Evolutionary conservation across 2,113 vertebrate species (phyloP), one percentile per base, ranked within the genome.

Genomic region (Dasyprocta punctata): DNA sequence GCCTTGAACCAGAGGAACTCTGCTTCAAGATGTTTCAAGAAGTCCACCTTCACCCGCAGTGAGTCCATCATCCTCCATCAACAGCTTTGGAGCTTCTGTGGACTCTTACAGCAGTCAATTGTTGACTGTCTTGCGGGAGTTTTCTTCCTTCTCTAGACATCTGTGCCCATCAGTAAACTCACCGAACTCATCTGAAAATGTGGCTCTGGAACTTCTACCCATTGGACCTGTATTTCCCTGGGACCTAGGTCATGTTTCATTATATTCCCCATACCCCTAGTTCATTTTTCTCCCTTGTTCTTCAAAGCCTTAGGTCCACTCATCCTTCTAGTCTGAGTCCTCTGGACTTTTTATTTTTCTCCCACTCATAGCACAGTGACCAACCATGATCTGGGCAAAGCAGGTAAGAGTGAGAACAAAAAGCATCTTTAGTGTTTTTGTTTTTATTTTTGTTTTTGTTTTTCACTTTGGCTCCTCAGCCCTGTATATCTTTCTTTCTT

Each of bases 261-360:
- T 71, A n/a, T 22, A 56, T 44, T 58, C 49, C 67, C 9, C 44
- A 67, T 0, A 63, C n/a, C 26, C 47, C 10, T n/a, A 54, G 20
- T 58, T 92, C 13, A 19, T 89, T 94, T 69, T 85, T 30, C 19
- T 93, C 78, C 49, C 54, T 90, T 92, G 36, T 82, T 96, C 65
- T 90, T 92, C 36, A 82, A 60, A 77, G 38, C 10, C 30, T 80
- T 89, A 17, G 10, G 26, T 80, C 56, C 38, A 69, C 9, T 65
- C 33, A 58, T 94, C 38, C 33, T 85, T 89, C 56, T 69, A 56
- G 26, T 47, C n/a, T 13, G 19, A 56, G 49, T 93, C 56, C 9
- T 90, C 38, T 52, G 38, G 60, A 85, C 60, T 87, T 84, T 85
- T 86, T 28, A 44, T 88, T 88, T 95, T 30, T 89, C 36, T 81